phyloP scores from a whole-genome alignment of 2,797 vertebrate genomes.

The Apodemus agrarius region DNA sequence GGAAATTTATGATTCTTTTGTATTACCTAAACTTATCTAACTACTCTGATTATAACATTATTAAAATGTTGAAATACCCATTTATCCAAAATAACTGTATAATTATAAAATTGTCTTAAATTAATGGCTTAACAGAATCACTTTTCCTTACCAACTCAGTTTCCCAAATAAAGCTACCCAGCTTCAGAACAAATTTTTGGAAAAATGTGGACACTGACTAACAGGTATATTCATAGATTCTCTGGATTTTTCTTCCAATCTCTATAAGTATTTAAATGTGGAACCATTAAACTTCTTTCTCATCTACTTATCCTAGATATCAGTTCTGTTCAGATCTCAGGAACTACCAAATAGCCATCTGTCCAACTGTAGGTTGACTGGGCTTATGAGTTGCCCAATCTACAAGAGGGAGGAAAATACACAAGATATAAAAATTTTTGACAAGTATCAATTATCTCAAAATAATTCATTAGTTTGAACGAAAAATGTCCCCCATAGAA shows the following conservation, averaged over 20 bases:
- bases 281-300: neutral
- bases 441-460: neutral
- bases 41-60: neutral
- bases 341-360: neutral
- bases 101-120: neutral
- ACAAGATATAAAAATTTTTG: neutral
- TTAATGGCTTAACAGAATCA: neutral
- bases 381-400: neutral
- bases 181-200: neutral
- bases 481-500: neutral
- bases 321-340: neutral
- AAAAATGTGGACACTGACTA: neutral
- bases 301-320: neutral
- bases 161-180: neutral
- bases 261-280: neutral
- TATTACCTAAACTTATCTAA: neutral
- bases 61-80: neutral
- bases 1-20: neutral
- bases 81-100: neutral
- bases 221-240: neutral
- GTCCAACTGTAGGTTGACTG: neutral
- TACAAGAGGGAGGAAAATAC: too few species aligned
- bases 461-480: too few species aligned
- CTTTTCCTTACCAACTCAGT: neutral
- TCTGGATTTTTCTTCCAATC: neutral